Conservation (phyloP, 2,888 invertebrate species). For the Eupithecia exiguata region DNA sequence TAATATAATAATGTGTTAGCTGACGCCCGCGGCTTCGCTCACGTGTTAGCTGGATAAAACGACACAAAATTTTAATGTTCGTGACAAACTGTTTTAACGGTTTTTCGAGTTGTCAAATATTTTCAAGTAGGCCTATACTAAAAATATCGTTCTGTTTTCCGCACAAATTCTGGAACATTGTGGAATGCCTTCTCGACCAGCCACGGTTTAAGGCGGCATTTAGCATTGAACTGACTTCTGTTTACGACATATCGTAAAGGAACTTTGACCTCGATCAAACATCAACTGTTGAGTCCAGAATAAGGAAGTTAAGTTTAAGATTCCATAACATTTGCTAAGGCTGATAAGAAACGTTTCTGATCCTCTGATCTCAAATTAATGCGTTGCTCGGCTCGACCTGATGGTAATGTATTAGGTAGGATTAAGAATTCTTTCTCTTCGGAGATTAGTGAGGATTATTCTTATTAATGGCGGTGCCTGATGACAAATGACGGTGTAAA, state of each 20-base stretch:
- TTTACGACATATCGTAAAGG: not conserved
- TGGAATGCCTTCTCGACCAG: too few species aligned
- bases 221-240: not conserved
- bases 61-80: too few species aligned
- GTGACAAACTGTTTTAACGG: too few species aligned
- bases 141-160: too few species aligned
- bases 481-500: not conserved
- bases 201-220: not conserved
- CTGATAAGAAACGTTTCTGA: slow-evolving; percentile 14
- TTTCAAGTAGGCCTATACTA: too few species aligned
- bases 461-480: slow-evolving; percentile 20
- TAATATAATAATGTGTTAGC: too few species aligned
- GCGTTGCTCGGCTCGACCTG: slow-evolving; percentile 9
- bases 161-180: too few species aligned
- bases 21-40: too few species aligned
- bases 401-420: slow-evolving; percentile 26
- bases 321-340: not conserved
- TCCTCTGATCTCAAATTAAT: slow-evolving; percentile 25
- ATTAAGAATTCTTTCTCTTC: slow-evolving; percentile 20
- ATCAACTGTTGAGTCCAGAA: not conserved
- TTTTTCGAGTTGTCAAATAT: too few species aligned
- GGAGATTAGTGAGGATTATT: slow-evolving; percentile 12
- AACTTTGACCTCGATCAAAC: slow-evolving; percentile 9
- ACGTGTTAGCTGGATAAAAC: too few species aligned
- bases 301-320: too few species aligned